Conservation (phyloP, 2,888 invertebrate genomes). For the Lobophora halterata region DNA sequence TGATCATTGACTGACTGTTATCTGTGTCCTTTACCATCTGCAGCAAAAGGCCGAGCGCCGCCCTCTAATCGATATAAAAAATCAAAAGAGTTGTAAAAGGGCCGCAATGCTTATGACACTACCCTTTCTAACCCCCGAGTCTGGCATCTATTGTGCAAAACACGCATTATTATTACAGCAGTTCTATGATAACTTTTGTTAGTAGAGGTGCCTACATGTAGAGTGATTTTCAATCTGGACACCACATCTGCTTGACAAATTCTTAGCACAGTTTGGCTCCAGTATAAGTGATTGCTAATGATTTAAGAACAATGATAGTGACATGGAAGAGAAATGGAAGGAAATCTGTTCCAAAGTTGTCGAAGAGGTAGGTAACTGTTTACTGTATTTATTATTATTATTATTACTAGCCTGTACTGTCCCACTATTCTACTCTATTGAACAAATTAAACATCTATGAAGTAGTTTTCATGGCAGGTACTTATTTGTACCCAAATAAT, state of each 20-base stretch:
- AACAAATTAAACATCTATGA: too few relatives aligned
- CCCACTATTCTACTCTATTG: too few relatives aligned
- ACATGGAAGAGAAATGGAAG: slow-evolving; percentile 22
- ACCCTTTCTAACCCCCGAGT: slow-evolving; percentile 20
- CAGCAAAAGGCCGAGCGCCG: slow-evolving; percentile 10
- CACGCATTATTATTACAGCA: slow-evolving; percentile 8
- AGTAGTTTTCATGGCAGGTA: too few relatives aligned
- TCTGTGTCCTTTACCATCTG: too few relatives aligned
- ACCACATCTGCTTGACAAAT: slow-evolving; percentile 16
- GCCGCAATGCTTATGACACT: slow-evolving; percentile 24
- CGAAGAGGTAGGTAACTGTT: slow-evolving; percentile 9
- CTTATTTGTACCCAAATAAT: too few relatives aligned
- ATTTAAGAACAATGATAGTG: too few relatives aligned
- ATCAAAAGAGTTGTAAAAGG: slow-evolving; percentile 21
- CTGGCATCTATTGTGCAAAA: slow-evolving; percentile 14
- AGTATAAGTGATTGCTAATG: too few relatives aligned
- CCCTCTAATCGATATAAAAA: slow-evolving; percentile 20
- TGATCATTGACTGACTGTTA: too few relatives aligned
- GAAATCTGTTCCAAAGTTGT: slow-evolving; percentile 18
- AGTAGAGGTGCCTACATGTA: slow-evolving; percentile 1
- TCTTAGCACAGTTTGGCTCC: neutral
- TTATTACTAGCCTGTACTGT: too few relatives aligned
- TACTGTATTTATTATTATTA: neutral
- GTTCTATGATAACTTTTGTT: slow-evolving; percentile 10
- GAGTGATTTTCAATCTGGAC: too few relatives aligned